Evolutionary conservation across 2,797 vertebrate genomes (phyloP).

Genomic region (Parotocinclus haroldoi): DNA sequence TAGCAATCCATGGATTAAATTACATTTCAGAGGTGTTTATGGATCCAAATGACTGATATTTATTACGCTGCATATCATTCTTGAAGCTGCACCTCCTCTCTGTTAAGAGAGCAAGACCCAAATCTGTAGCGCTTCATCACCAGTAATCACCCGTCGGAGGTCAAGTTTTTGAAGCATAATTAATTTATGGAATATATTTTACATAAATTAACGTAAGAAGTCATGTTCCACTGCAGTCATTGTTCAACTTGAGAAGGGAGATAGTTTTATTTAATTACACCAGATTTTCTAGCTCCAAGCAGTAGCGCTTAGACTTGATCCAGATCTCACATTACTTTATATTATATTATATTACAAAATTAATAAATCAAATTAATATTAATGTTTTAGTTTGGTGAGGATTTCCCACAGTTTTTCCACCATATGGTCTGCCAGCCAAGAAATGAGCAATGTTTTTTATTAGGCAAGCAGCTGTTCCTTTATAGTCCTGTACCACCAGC

Average conservation of each 20-base stretch:
- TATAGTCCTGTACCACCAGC: not conserved
- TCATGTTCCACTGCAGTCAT: conserved; percentile 34
- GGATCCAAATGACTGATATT: not conserved
- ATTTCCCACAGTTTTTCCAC: not conserved
- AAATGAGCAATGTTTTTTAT: no score
- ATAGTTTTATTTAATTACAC: conserved; percentile 28
- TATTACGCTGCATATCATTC: not conserved
- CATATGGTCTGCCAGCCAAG: conserved; percentile 4
- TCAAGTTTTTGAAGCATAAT: conserved; percentile 33
- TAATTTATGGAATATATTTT: conserved; percentile 44
- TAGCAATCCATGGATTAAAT: no score
- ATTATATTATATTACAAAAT: no score
- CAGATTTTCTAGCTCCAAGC: conserved; percentile 10
- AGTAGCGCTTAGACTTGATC: conserved; percentile 11
- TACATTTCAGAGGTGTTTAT: no score
- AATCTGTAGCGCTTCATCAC: conserved; percentile 26
- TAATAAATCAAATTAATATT: conserved; percentile 3
- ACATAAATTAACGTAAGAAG: conserved; percentile 43
- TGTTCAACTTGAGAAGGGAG: conserved; percentile 28
- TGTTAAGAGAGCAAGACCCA: conserved; percentile 19
- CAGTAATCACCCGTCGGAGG: conserved; percentile 34
- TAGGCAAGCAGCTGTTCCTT: conserved; percentile 5
- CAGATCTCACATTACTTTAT: conserved; percentile 14
- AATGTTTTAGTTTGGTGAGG: conserved; percentile 6
- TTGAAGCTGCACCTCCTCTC: conserved; percentile 6